These are phyloP conservation scores for Arenaria interpres DNA, from an alignment of 2,113 vertebrate genomes.

Conservation along the genomic window DNA sequence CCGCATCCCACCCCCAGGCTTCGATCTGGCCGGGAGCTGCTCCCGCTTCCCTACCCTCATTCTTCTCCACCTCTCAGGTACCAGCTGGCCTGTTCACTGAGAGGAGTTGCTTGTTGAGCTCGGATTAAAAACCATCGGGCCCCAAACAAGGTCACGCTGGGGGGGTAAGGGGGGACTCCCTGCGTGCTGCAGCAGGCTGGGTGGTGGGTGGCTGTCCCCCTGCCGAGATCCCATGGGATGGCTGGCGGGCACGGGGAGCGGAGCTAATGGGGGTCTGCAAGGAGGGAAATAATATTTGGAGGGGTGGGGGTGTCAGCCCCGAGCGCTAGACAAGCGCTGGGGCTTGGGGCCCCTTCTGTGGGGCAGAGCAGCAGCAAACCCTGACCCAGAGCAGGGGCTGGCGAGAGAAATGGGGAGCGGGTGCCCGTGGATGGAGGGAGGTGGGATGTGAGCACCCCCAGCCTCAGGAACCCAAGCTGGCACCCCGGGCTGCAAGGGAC, in stretches of 20 bases:
- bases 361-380: neutral
- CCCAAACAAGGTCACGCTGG: neutral
- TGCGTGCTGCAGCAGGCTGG: accelerated
- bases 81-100: neutral
- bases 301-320: neutral
- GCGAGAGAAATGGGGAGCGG: neutral
- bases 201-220: neutral
- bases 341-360: neutral
- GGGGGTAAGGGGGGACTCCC: neutral
- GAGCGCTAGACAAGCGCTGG: neutral
- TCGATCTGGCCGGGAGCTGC: neutral
- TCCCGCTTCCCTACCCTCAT: neutral
- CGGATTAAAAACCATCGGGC: neutral
- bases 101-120: neutral
- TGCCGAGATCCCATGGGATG: neutral
- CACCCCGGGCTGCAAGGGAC: accelerated
- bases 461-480: neutral
- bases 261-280: neutral
- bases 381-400: neutral
- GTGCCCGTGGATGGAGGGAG: neutral
- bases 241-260: accelerated
- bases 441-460: neutral
- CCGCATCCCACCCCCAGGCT: neutral
- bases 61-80: neutral
- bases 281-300: too few relatives aligned